Evolutionary conservation across 1,140 invertebrate species (phyloP).

Genomic region (Chrysopa pallens): DNA sequence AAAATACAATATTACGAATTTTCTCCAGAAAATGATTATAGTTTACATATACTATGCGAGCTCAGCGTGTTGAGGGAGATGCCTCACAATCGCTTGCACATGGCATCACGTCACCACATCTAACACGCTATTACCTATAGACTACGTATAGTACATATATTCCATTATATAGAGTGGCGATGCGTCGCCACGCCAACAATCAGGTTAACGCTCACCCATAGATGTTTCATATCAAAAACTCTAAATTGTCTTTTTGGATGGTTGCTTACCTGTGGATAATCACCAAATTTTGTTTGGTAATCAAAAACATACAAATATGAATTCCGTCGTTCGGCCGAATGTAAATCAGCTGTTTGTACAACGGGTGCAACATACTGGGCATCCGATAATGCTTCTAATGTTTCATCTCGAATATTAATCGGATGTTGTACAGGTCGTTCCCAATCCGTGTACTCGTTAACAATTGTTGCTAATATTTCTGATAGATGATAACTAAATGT

Average conservation of each 20-base stretch:
- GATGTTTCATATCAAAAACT: too few relatives aligned
- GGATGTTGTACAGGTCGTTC: constrained; percentile 83
- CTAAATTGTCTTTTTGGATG: too few relatives aligned
- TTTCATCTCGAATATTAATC: constrained; percentile 83
- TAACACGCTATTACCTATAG: too few relatives aligned
- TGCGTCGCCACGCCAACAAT: too few relatives aligned
- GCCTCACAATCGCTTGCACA: too few relatives aligned
- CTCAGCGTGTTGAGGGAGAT: too few relatives aligned
- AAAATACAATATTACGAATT: too few relatives aligned
- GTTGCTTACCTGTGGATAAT: constrained; percentile 67
- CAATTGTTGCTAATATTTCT: constrained; percentile 70
- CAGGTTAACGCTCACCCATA: too few relatives aligned
- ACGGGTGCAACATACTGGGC: constrained; percentile 85
- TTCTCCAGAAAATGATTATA: too few relatives aligned
- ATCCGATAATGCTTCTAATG: constrained; percentile 83
- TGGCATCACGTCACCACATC: too few relatives aligned
- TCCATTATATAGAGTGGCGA: too few relatives aligned
- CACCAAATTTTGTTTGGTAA: constrained; percentile 82
- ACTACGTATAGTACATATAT: too few relatives aligned
- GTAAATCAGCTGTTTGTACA: constrained; percentile 78
- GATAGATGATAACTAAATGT: constrained; percentile 75
- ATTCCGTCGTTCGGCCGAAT: constrained; percentile 63
- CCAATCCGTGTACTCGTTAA: constrained; percentile 98
- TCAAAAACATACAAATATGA: constrained; percentile 88
- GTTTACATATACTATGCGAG: not conserved